A percentile compares a stretch with the other conserved stretches of the same genome.
Evolutionary conservation across 2,888 invertebrate species (phyloP).

Genomic region (Hydroisotoma schaefferi): DNA sequence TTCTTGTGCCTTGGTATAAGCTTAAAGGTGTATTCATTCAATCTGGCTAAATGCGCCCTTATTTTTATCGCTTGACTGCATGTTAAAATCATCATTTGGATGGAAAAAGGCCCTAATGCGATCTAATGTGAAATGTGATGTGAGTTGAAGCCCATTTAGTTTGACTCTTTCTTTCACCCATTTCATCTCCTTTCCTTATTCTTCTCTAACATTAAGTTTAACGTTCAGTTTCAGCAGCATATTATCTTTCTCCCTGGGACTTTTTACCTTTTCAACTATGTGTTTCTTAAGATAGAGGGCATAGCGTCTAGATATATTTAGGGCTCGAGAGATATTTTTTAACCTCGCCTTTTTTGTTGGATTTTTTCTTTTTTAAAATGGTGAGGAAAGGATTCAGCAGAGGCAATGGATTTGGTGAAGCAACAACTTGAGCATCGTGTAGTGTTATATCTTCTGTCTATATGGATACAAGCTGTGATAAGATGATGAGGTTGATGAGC

Average conservation of each 20-base stretch:
- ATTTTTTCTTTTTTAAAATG: background rate
- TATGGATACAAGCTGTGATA: slow-evolving; percentile 19
- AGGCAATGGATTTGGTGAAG: background rate
- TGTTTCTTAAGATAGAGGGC: no score
- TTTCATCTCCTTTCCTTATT: background rate
- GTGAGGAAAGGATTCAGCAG: background rate
- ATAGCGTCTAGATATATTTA: no score
- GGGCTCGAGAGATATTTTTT: no score
- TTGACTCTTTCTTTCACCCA: slow-evolving; percentile 15
- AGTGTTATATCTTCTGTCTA: background rate
- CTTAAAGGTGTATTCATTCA: slow-evolving; percentile 33
- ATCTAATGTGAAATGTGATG: slow-evolving; percentile 8
- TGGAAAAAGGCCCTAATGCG: slow-evolving; percentile 29
- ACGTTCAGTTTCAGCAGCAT: no score
- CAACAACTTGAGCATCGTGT: background rate
- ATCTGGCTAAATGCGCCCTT: slow-evolving; percentile 30
- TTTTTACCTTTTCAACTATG: no score
- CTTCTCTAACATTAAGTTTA: background rate
- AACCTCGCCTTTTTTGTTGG: background rate
- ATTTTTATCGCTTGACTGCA: slow-evolving; percentile 35
- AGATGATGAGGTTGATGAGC: no score
- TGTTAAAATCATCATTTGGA: slow-evolving; percentile 32
- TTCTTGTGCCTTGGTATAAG: no score
- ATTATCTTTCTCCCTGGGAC: no score
- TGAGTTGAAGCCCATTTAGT: slow-evolving; percentile 25